phyloP scores from a whole-genome alignment of 2,888 invertebrate species.

The Tipula confusa region DNA sequence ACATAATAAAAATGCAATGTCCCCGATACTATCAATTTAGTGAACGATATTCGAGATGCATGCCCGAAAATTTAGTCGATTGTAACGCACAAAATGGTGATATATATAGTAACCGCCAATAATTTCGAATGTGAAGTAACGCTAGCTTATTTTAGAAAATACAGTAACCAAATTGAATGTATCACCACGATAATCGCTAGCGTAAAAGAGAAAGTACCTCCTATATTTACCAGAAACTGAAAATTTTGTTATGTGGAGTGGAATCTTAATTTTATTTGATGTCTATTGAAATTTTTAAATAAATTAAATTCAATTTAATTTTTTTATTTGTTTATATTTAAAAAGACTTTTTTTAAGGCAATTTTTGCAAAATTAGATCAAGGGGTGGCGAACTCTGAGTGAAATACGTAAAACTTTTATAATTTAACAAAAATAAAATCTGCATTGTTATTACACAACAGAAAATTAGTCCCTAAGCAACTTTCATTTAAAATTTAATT shows the following conservation, averaged over 20 bases:
- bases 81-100: neutral
- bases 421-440: neutral
- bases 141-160: neutral
- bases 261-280: neutral
- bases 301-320: neutral
- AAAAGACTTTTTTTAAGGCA: neutral
- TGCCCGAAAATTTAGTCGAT: constrained; percentile 36
- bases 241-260: neutral
- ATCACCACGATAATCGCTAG: neutral
- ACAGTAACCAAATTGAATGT: neutral
- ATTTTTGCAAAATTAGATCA: neutral
- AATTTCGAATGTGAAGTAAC: neutral
- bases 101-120: too few relatives aligned
- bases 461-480: neutral
- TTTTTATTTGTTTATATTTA: neutral
- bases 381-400: neutral
- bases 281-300: neutral
- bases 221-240: neutral
- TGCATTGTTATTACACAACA: neutral
- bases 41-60: constrained; percentile 36
- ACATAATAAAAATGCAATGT: constrained; percentile 37
- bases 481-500: neutral
- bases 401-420: neutral
- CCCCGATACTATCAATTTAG: constrained; percentile 38
- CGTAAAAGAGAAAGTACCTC: neutral